Percentiles rank a stretch among this genome's conserved stretches.
Evolutionary conservation across 1,140 invertebrate genomes (phyloP).

Genomic region (Asobara japonica): DNA sequence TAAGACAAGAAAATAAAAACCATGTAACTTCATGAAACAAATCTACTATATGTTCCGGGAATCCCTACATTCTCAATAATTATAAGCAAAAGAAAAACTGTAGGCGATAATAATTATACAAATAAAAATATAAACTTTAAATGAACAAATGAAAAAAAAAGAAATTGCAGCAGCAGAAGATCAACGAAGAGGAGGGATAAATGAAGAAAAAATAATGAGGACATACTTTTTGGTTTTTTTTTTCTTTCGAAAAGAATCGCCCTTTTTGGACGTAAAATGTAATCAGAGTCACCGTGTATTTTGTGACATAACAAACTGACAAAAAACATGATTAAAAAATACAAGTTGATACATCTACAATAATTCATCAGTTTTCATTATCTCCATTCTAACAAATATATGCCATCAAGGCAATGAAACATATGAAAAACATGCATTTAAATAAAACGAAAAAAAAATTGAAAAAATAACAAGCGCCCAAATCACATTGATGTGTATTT

Average conservation of each 20-base stretch:
- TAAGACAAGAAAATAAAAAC: neutral
- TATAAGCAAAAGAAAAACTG: slow-evolving; percentile 38
- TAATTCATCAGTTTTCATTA: slow-evolving; percentile 26
- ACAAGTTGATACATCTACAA: slow-evolving; percentile 10
- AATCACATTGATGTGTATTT: slow-evolving; percentile 10
- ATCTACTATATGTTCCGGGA: slow-evolving; percentile 38
- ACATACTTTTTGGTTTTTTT: neutral
- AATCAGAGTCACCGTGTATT: slow-evolving; percentile 33
- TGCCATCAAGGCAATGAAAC: slow-evolving; percentile 19
- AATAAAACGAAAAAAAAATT: slow-evolving; percentile 24
- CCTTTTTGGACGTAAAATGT: slow-evolving; percentile 1
- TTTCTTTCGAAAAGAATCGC: neutral
- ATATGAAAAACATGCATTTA: slow-evolving; percentile 20
- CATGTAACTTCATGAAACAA: slow-evolving; percentile 22
- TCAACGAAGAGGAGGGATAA: neutral
- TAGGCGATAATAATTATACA: slow-evolving; percentile 38
- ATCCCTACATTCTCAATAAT: slow-evolving; percentile 36
- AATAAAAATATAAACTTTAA: slow-evolving; percentile 34
- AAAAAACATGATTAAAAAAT: slow-evolving; percentile 19
- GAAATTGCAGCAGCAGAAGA: slow-evolving; percentile 10
- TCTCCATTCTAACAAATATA: slow-evolving; percentile 23
- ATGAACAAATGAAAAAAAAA: slow-evolving; percentile 12
- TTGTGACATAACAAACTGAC: slow-evolving; percentile 26
- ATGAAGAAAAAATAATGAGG: neutral
- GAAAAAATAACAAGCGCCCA: neutral